Percentiles rank a stretch among this genome's conserved stretches.
Evolutionary conservation across 2,797 vertebrate genomes (phyloP).

Genomic region (Onychomys leucogaster): DNA sequence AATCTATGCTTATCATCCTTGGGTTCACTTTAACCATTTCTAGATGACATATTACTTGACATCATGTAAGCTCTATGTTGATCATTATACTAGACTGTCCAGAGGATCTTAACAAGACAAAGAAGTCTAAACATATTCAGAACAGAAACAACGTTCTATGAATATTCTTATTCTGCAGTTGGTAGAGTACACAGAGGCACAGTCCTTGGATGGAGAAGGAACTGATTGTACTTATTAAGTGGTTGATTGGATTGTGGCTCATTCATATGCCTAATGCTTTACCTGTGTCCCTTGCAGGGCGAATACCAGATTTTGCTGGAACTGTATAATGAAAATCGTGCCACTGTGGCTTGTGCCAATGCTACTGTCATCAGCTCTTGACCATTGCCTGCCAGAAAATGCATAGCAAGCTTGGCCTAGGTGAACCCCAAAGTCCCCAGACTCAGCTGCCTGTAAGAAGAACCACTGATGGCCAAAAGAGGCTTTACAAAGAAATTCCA

Average conservation of each 20-base stretch:
- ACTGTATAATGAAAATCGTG: constrained; percentile 81
- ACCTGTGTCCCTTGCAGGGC: constrained; percentile 81
- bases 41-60: background rate
- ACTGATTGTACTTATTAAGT: background rate
- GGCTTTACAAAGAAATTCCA: constrained; percentile 47
- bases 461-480: background rate
- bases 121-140: no score
- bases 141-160: background rate
- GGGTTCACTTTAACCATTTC: background rate
- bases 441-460: background rate
- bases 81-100: background rate
- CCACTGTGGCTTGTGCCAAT: constrained; percentile 83
- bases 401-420: fast-evolving
- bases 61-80: background rate
- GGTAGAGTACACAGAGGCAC: background rate
- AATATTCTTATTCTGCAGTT: background rate
- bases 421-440: background rate
- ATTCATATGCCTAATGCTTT: constrained; percentile 28
- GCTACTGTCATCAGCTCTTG: constrained; percentile 81
- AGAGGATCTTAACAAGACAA: background rate
- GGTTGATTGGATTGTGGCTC: fast-evolving
- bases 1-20: background rate
- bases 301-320: constrained; percentile 80
- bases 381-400: background rate
- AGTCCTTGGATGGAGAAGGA: no score